phyloP scores from a whole-genome alignment of 2,797 vertebrate species.

The Euphonia xanthogaster region DNA sequence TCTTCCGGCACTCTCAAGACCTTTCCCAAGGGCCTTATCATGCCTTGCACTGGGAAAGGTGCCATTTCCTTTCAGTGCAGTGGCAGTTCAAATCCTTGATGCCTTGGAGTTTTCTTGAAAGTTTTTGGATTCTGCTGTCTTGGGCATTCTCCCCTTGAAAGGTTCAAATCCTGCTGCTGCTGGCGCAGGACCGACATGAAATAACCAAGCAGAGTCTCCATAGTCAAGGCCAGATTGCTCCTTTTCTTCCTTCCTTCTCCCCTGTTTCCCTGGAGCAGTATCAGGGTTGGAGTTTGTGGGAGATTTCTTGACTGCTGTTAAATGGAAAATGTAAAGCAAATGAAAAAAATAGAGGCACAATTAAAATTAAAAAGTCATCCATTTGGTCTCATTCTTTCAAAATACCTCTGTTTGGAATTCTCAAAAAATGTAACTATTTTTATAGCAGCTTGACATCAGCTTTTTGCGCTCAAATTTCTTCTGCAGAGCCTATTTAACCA shows the following conservation, averaged over 20 bases:
- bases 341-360: neutral
- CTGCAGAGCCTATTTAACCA: neutral
- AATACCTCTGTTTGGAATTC: neutral
- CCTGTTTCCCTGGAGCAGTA: rapidly evolving
- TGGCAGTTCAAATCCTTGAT: neutral
- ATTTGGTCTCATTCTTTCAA: neutral
- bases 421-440: neutral
- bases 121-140: neutral
- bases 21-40: neutral
- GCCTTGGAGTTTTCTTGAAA: neutral
- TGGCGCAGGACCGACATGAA: neutral
- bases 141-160: neutral
- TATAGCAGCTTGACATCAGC: neutral
- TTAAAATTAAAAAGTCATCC: neutral
- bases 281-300: neutral
- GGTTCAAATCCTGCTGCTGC: neutral
- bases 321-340: neutral
- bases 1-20: neutral
- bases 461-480: neutral
- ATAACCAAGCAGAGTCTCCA: neutral
- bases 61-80: neutral
- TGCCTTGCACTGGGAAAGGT: neutral
- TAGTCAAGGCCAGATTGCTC: neutral
- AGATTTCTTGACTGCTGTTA: neutral
- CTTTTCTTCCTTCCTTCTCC: neutral